phyloP scores from a whole-genome alignment of 2,113 vertebrate species.

The Galeopterus variegatus region DNA sequence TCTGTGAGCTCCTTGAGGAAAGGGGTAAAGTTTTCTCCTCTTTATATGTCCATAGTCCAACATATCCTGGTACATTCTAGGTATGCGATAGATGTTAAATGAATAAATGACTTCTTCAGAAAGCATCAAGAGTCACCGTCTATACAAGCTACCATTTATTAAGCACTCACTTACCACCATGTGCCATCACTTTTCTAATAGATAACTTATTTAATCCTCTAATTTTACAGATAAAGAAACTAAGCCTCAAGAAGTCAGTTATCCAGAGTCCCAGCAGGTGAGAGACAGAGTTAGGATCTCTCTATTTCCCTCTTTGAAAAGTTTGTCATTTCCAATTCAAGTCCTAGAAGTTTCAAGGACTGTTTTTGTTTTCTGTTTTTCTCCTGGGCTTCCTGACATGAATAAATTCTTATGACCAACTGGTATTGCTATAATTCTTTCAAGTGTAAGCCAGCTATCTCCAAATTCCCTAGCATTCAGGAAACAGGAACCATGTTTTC shows the following conservation, averaged over 20 bases:
- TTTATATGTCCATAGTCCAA: background rate
- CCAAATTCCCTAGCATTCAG: background rate
- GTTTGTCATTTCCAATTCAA: conserved; percentile 28
- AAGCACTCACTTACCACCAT: background rate
- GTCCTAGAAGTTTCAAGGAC: conserved; percentile 19
- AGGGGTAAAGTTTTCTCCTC: background rate
- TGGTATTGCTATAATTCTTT: background rate
- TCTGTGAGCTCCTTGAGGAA: background rate
- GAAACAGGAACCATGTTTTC: background rate
- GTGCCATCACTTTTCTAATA: background rate
- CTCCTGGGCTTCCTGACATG: background rate
- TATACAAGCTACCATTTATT: background rate
- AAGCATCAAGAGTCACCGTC: background rate
- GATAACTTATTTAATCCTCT: background rate
- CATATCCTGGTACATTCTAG: background rate
- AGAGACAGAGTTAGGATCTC: background rate
- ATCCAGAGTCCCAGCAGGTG: background rate
- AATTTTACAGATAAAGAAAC: conserved; percentile 13
- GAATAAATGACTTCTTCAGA: background rate
- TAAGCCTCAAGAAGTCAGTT: background rate
- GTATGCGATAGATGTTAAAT: background rate
- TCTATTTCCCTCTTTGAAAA: conserved; percentile 46
- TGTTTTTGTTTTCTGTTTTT: background rate
- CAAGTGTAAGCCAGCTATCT: background rate
- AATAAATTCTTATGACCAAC: background rate